These are phyloP conservation scores for Antitype chi DNA, from an alignment of 2,888 invertebrate species.

Conservation along the genomic window DNA sequence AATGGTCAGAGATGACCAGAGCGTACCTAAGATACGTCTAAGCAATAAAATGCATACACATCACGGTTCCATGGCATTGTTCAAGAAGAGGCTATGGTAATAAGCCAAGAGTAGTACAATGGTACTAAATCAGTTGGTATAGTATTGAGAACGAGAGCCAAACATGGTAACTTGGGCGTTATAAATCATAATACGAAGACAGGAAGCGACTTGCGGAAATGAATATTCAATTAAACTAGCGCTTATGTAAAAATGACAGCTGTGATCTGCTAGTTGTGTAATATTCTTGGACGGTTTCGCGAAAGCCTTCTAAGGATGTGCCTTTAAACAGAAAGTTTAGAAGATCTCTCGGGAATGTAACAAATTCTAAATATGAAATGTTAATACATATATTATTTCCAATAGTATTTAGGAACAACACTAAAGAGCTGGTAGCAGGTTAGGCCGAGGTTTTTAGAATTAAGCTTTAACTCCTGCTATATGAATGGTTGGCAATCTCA, in stretches of 20 bases:
- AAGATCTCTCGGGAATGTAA: constrained; percentile 3
- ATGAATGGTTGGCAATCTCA: neutral
- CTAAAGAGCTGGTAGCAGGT: neutral
- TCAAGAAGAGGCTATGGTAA: constrained; percentile 75
- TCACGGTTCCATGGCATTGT: constrained; percentile 62
- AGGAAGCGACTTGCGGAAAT: constrained; percentile 73
- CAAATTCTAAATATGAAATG: neutral
- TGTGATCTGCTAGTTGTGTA: constrained; percentile 52
- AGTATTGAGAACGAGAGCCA: constrained; percentile 78
- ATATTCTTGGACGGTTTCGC: constrained; percentile 28
- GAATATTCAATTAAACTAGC: constrained; percentile 75
- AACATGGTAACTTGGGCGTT: constrained; percentile 77
- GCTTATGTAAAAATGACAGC: constrained; percentile 66
- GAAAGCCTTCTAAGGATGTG: constrained; percentile 11
- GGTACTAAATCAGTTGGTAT: constrained; percentile 79
- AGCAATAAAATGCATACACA: constrained; percentile 36
- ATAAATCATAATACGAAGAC: constrained; percentile 80
- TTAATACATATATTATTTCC: neutral
- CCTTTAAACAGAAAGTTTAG: neutral
- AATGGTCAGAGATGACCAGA: neutral
- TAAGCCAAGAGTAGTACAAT: constrained; percentile 74
- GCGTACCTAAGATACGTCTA: constrained; percentile 32
- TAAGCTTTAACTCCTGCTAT: neutral
- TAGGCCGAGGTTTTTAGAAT: neutral
- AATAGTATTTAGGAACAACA: neutral